Evolutionary conservation across 2,797 vertebrate genomes (phyloP), one percentile per base, ranked within the genome.

Genomic region (Cyclura pinguis): DNA sequence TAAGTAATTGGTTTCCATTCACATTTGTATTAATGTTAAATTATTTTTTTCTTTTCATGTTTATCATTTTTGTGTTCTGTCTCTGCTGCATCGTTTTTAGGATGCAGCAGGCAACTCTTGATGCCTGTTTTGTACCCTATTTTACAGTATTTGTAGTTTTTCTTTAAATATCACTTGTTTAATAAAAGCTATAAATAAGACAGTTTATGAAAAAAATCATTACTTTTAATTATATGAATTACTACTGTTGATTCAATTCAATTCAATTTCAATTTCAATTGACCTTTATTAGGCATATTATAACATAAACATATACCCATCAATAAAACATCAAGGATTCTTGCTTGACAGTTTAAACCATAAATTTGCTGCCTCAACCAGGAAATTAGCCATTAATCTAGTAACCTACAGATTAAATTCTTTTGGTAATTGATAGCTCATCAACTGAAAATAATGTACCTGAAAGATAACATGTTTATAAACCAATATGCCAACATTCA

Each of bases 151-250:
- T 88, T 64, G 42, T 91, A 32, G 42, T 38, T 62, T 50, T 91
- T 90, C 0, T 69, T 91, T 90, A 73, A 73, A 52, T 86, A 90
- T 91, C 93, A 90, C 90, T 87, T 92, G 50, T 95, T 90, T 90
- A 84, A 88, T 93, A 93, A 92, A 94, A 95, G 95, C 94, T 96
- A 92, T 91, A 90, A 91, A 93, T 92, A 89, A 82, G 89, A 87
- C 72, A 81, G 2, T 89, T 86, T 93, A 80, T 90, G 91, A 91
- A 89, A 91, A 84, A 93, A 91, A 77, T 89, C 80, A 80, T 57
- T 92, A 64, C 76, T 93, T 86, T 91, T 93, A 92, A 93, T 95
- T 95, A 92, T 89, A 93, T 88, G 82, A 82, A 16, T 77, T 27
- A 64, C 87, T 84, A 18, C 62, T 52, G 80, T 91, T 94, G 38